These are phyloP conservation scores for Pheosia gnoma DNA, from an alignment of 2,888 invertebrate genomes.

Conservation along the genomic window DNA sequence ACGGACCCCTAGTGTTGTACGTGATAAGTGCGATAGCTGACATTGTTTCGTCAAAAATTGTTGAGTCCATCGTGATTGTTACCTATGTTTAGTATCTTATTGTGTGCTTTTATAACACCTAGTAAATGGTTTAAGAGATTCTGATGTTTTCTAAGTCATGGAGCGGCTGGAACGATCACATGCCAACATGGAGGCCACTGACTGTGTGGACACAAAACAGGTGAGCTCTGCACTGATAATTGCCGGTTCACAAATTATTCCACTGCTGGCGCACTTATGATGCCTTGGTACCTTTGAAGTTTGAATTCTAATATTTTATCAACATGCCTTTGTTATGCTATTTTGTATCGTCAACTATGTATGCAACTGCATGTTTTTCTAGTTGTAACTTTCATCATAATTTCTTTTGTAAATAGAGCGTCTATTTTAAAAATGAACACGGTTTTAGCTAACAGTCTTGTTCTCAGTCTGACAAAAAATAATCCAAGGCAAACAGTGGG, in stretches of 20 bases:
- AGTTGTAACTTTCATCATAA: conserved; percentile 7
- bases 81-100: conserved; percentile 68
- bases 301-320: conserved; percentile 41
- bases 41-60: conserved; percentile 79
- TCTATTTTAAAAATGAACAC: neutral
- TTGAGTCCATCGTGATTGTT: conserved; percentile 76
- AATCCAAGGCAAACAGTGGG: conserved; percentile 78
- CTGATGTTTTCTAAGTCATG: conserved; percentile 81
- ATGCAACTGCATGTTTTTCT: conserved; percentile 26
- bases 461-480: conserved; percentile 30
- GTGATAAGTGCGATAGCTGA: conserved; percentile 76
- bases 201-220: conserved; percentile 87
- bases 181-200: conserved; percentile 85
- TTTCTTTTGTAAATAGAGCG: conserved; percentile 9
- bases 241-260: conserved; percentile 73
- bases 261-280: conserved; percentile 54
- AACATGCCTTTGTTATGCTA: conserved; percentile 17
- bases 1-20: conserved; percentile 62
- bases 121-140: conserved; percentile 73
- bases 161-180: conserved; percentile 80
- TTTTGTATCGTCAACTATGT: conserved; percentile 25
- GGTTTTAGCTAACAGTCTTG: neutral
- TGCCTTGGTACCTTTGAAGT: conserved; percentile 48
- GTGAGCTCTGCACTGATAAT: conserved; percentile 75
- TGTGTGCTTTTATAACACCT: conserved; percentile 66